Evolutionary conservation across 2,797 vertebrate species (phyloP).

Genomic region (Streptopelia turtur): DNA sequence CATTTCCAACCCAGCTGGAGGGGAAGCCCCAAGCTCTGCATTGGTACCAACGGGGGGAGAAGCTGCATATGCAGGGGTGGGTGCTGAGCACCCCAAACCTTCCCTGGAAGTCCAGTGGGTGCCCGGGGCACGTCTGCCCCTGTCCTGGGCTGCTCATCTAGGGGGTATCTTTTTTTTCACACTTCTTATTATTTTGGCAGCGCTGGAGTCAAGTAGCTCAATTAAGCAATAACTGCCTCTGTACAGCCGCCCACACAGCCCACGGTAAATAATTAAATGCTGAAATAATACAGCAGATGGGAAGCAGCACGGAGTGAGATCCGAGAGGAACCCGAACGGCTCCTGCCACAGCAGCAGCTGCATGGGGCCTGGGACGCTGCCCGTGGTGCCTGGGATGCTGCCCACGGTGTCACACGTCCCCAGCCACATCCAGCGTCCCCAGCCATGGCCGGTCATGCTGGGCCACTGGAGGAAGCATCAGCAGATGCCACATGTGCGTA

Average conservation of each 20-base stretch:
- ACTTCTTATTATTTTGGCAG: constrained; percentile 48
- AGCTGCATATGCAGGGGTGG: too few relatives aligned
- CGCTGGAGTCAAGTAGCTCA: constrained; percentile 70
- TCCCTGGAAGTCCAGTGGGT: fast-evolving
- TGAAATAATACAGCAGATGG: constrained; percentile 74
- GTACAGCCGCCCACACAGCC: constrained; percentile 66
- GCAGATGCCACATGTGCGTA: background rate
- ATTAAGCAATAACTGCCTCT: constrained; percentile 70
- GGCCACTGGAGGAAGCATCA: background rate
- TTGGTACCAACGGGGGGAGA: too few relatives aligned
- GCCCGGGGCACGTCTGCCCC: background rate
- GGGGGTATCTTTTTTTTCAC: background rate
- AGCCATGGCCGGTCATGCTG: background rate
- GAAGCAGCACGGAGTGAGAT: constrained; percentile 31
- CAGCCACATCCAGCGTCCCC: background rate
- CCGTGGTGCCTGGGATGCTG: background rate
- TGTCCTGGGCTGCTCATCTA: fast-evolving
- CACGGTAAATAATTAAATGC: constrained; percentile 71
- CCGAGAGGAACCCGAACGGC: constrained; percentile 28
- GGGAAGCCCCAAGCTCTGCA: background rate
- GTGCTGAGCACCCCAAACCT: background rate
- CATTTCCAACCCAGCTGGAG: background rate
- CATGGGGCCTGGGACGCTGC: background rate
- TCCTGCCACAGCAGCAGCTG: constrained; percentile 34
- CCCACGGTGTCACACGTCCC: too few relatives aligned